Evolutionary conservation across 2,113 vertebrate species (phyloP), one percentile per base, ranked within the genome.

Genomic region (Ophiodon elongatus): DNA sequence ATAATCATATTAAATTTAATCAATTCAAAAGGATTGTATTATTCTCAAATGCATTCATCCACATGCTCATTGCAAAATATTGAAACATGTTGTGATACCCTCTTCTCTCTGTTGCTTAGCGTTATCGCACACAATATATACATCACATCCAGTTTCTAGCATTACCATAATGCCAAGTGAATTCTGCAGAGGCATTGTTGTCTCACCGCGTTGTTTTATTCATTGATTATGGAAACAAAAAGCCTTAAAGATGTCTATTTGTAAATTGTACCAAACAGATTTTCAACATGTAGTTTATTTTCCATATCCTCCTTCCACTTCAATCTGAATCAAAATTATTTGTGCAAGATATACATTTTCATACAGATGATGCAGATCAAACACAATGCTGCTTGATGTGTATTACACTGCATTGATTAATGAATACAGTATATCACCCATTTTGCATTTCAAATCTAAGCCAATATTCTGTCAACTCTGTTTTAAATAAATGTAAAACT

Each of bases 371-470:
- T 25, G 35, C 23, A 66, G 35, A 65, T 65, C 6, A 25, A 21
- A 73, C 23, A 25, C n/a, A 35, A 57, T 56, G 31, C 60, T 27
- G 27, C 14, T 8, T 1, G 14, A 23, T 56, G 27, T n/a, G 37
- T 2, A 33, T 67, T 19, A 57, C 52, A 68, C 74, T 56, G 63
- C 29, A 52, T n/a, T 29, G 9, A n/a, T 35, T 10, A 39, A 43
- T 10, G 8, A 8, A 65, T 39, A 15, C 35, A 23, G 17, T 8
- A 23, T 3, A 56, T 13, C 3, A 14, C 35, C 23, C 29, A 8
- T 19, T 64, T 54, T 74, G 11, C 39, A 60, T 60, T 73, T 60
- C 6, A 60, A 43, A 45, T 73, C 37, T 23, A 33, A 27, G 39
- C 27, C 21, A 19, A 35, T 50, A 15, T 75, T n/a, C 29, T 63